Percentiles rank a stretch among this genome's conserved stretches.
phyloP scores from a whole-genome alignment of 2,797 vertebrate genomes.

The Neosilurus hyrtlii region DNA sequence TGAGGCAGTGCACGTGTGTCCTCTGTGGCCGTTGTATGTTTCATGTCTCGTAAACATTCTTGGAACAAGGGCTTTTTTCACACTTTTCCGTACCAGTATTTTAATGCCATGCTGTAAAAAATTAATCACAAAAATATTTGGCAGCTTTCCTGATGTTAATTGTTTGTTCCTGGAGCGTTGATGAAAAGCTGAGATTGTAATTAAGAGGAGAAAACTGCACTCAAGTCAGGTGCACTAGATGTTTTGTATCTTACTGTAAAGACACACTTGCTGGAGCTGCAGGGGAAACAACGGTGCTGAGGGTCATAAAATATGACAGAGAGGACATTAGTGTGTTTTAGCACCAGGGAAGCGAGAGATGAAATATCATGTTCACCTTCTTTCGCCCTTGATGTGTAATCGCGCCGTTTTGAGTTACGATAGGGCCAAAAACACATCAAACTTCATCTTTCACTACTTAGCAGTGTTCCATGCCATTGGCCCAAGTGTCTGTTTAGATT shows the following conservation, averaged over 20 bases:
- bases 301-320: constrained; percentile 24
- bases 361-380: constrained; percentile 22
- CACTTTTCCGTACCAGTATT: not conserved
- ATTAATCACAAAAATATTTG: not conserved
- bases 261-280: constrained; percentile 17
- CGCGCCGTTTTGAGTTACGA: constrained; percentile 32
- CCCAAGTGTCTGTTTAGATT: not conserved
- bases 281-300: constrained; percentile 4
- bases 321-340: constrained; percentile 31
- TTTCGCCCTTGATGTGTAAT: constrained; percentile 36
- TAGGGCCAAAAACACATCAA: not conserved
- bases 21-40: too few relatives aligned
- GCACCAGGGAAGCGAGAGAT: constrained; percentile 9
- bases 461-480: not conserved
- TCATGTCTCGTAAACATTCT: too few relatives aligned
- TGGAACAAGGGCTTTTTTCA: not conserved
- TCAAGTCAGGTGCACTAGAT: not conserved
- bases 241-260: constrained; percentile 5
- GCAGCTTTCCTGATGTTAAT: not conserved
- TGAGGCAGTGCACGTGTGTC: too few relatives aligned
- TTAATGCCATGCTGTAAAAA: not conserved
- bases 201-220: not conserved
- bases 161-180: not conserved
- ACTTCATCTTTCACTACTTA: not conserved
- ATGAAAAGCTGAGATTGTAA: not conserved